Percentiles rank a stretch among this genome's conserved stretches.
phyloP scores from a whole-genome alignment of 2,113 vertebrate species.

The Myrmecophaga tridactyla region DNA sequence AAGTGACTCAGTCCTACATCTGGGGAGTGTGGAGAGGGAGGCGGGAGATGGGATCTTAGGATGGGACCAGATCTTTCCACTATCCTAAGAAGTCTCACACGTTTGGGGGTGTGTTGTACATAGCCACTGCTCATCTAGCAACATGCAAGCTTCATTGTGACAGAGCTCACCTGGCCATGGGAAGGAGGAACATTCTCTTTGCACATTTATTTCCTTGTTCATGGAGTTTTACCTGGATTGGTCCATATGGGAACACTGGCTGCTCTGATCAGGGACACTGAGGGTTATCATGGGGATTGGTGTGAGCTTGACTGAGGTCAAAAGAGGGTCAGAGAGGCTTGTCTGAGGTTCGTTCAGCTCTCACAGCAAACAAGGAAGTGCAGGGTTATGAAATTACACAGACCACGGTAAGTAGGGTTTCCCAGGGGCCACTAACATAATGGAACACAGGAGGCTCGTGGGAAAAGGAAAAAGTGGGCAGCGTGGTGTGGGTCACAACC shows the following conservation, averaged over 20 bases:
- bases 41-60: not conserved
- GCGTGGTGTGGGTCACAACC: constrained; percentile 65
- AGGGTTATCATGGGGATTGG: not conserved
- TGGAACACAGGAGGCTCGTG: constrained; percentile 69
- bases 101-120: not conserved
- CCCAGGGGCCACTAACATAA: constrained; percentile 78
- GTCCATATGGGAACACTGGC: not conserved
- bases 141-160: not conserved
- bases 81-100: not conserved
- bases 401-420: constrained; percentile 75
- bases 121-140: not conserved
- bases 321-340: constrained; percentile 72
- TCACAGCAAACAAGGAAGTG: constrained; percentile 81
- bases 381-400: constrained; percentile 77
- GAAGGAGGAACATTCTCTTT: constrained; percentile 78
- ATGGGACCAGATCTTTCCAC: not conserved
- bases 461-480: constrained; percentile 79
- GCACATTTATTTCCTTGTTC: constrained; percentile 74
- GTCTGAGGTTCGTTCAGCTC: constrained; percentile 70
- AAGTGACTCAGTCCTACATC: not conserved
- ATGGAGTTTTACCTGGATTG: constrained; percentile 56
- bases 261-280: constrained; percentile 56
- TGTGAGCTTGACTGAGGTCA: constrained; percentile 65
- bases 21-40: too few species aligned
- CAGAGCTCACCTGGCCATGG: constrained; percentile 46